Conservation (phyloP, 2,113 vertebrate species). For the Rhipidura dahli region DNA sequence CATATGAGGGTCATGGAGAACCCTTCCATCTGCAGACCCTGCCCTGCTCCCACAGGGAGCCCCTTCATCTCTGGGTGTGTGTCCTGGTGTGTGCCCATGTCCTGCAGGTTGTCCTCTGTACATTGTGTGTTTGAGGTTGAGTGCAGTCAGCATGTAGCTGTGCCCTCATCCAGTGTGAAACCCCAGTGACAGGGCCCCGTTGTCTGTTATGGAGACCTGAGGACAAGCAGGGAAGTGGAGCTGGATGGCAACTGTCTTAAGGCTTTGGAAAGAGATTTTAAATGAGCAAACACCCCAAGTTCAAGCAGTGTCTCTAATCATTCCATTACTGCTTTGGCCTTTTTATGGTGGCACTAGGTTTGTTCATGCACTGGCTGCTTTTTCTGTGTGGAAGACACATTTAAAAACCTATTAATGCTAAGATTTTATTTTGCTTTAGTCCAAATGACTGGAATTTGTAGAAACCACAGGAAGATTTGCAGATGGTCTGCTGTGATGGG, state of each 20-base stretch:
- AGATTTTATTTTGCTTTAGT: background rate
- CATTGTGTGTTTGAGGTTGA: fast-evolving
- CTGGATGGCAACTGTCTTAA: background rate
- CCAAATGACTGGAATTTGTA: background rate
- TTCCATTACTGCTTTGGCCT: background rate
- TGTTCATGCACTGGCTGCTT: background rate
- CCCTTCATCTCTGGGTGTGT: fast-evolving
- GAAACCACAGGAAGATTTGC: background rate
- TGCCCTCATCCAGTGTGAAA: background rate
- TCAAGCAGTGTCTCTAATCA: background rate
- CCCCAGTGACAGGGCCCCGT: fast-evolving
- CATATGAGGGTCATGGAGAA: background rate
- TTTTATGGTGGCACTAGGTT: background rate
- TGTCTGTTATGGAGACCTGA: background rate
- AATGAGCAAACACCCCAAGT: background rate
- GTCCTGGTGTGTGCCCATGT: fast-evolving
- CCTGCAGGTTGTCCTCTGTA: fast-evolving
- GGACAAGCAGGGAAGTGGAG: background rate
- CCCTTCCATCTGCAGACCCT: background rate
- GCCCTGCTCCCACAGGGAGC: background rate
- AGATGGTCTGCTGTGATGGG: fast-evolving
- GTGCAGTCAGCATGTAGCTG: background rate
- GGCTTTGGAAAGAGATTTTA: background rate
- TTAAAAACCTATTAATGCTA: background rate
- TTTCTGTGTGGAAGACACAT: background rate